Conservation (phyloP, 2,888 invertebrate genomes). For the Synanthedon formicaeformis region DNA sequence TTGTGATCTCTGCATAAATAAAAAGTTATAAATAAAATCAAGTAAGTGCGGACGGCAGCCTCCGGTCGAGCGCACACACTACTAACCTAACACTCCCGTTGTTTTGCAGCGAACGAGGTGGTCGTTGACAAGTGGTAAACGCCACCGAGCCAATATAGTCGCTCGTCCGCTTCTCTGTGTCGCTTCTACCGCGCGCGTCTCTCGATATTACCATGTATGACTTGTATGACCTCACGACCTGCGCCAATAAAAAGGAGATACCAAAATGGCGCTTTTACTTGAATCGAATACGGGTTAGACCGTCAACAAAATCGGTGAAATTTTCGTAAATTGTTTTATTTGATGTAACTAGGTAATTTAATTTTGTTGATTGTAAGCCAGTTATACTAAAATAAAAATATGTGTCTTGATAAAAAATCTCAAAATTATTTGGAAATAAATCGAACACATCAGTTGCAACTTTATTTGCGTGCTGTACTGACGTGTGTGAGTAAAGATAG, state of each 20-base stretch:
- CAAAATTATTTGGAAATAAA: no score
- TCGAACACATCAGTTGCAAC: no score
- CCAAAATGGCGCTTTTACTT: background rate
- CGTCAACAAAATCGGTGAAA: no score
- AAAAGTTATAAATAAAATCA: slow-evolving; percentile 20
- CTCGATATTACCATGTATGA: slow-evolving; percentile 24
- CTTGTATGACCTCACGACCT: slow-evolving; percentile 22
- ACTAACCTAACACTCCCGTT: slow-evolving; percentile 56
- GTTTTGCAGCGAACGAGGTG: slow-evolving; percentile 78
- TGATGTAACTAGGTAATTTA: no score
- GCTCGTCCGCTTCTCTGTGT: slow-evolving; percentile 64
- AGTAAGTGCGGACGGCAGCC: slow-evolving; percentile 57
- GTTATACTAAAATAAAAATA: no score
- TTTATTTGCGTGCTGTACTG: background rate
- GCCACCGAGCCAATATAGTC: slow-evolving; percentile 55
- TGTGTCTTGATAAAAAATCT: no score
- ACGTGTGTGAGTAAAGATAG: background rate
- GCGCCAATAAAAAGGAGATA: background rate
- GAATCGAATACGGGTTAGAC: no score
- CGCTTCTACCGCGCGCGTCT: slow-evolving; percentile 57
- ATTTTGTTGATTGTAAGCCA: no score
- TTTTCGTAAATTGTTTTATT: no score
- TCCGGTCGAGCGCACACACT: slow-evolving; percentile 37
- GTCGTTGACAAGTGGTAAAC: slow-evolving; percentile 79
- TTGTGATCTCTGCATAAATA: slow-evolving; percentile 56